These are phyloP conservation scores for Coptodon rendalli DNA, from an alignment of 2,113 vertebrate genomes.

Conservation along the genomic window DNA sequence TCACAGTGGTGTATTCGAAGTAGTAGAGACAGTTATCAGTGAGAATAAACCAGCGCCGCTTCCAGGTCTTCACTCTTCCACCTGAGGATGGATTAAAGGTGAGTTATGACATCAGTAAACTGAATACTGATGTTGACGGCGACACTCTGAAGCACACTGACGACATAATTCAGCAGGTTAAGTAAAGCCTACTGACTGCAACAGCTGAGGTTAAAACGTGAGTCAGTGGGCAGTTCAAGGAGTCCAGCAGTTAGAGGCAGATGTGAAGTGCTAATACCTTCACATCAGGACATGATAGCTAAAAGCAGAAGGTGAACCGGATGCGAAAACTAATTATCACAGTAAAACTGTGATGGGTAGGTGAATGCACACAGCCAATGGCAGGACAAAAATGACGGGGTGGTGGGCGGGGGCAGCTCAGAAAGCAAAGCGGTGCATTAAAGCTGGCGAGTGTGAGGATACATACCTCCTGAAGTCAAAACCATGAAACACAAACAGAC, in stretches of 20 bases:
- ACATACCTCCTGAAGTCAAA: constrained; percentile 97
- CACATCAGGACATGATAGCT: background rate
- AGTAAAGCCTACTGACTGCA: background rate
- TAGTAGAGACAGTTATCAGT: constrained; percentile 99
- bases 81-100: constrained; percentile 72
- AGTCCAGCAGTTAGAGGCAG: constrained; percentile 14
- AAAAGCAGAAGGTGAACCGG: constrained; percentile 23
- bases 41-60: constrained; percentile 96
- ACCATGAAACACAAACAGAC: constrained; percentile 81
- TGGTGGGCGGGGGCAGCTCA: constrained; percentile 39
- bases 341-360: background rate
- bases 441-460: constrained; percentile 30
- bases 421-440: constrained; percentile 67
- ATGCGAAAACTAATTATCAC: background rate
- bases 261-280: background rate
- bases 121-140: background rate
- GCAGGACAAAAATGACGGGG: background rate
- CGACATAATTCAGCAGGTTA: background rate
- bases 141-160: background rate
- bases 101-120: constrained; percentile 33
- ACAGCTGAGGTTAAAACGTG: constrained; percentile 14
- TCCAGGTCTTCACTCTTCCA: constrained; percentile 96
- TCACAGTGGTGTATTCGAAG: constrained; percentile 96
- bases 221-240: background rate
- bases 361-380: background rate